Base-by-base conservation (phyloP, 2,888 invertebrate species). In the Sphinx pinastri region DNA sequence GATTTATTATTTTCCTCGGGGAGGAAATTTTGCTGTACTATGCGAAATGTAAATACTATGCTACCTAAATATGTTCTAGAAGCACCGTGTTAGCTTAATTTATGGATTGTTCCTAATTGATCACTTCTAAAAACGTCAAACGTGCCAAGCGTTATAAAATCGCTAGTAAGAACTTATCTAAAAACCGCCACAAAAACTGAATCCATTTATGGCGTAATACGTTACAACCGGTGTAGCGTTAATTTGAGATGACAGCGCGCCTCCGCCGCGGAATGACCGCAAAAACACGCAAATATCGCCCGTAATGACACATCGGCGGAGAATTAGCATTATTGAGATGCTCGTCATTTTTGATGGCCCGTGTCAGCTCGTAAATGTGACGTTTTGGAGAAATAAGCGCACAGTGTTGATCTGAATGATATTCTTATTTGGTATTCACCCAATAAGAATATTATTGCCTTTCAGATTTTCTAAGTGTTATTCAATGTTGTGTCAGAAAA, bases 251-350 rank as follows among this genome's bases (percentile, higher is more conserved):
- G 51, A 68, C 58, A 51, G 68, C 59, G 49, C 49, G 38, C 58
- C 13, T 38, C n/a, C 52, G 38, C 38, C n/a, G 12, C 6, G 16
- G 12, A 16, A 52, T 16, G 51, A 49, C 25, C 19, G 38, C 16
- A 54, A 57, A 49, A 57, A 47, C 55, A 19, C 57, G 45, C 38
- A 54, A 55, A 16, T 13, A 51, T 47, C 51, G 11, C 13, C 72
- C 71, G 69, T 74, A 74, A 77, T 68, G 75, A 70, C 75, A 51
- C 70, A 74, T 74, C 72, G 75, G 73, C 71, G 66, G 74, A 75
- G 73, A 75, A 77, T 77, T 74, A 72, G 71, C 73, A 76, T 76
- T 68, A 71, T 70, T 67, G 59, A 38, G 38, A 73, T 73, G 74
- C 78, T 74, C 73, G 75, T 73, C 77, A 74, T 75, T 70, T 57